A percentile compares a stretch with the other conserved stretches of the same genome.
These are phyloP conservation scores for Ceramica pisi DNA, from an alignment of 2,888 invertebrate genomes.

Conservation along the genomic window DNA sequence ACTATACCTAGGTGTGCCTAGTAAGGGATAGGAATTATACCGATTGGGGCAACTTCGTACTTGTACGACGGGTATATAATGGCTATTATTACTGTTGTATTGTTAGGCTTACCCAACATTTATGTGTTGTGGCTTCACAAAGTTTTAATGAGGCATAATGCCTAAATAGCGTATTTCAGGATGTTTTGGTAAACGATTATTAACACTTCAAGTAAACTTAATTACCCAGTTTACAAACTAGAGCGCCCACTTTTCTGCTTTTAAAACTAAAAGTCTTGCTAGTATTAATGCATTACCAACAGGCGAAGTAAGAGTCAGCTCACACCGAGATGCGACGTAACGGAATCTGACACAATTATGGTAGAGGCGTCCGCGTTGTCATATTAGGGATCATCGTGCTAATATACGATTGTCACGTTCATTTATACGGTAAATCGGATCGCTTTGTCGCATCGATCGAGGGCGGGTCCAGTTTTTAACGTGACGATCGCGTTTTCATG, in stretches of 20 bases:
- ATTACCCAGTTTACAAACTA: background rate
- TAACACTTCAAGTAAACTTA: too few relatives aligned
- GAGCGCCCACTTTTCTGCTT: background rate
- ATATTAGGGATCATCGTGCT: too few relatives aligned
- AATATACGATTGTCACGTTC: too few relatives aligned
- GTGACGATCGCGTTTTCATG: too few relatives aligned
- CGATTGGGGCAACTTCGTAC: background rate
- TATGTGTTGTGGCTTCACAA: background rate
- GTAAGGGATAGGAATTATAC: conserved; percentile 4
- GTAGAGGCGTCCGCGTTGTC: too few relatives aligned
- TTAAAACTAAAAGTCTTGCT: background rate
- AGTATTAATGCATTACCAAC: background rate
- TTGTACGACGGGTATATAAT: background rate
- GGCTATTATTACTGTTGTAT: background rate
- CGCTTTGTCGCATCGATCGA: too few relatives aligned
- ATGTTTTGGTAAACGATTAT: too few relatives aligned
- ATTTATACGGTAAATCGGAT: too few relatives aligned
- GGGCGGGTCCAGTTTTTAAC: too few relatives aligned
- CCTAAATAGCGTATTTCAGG: background rate
- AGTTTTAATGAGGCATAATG: background rate
- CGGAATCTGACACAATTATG: background rate
- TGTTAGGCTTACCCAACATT: too few relatives aligned
- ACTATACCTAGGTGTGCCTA: background rate
- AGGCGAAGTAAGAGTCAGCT: background rate
- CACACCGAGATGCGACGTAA: background rate